Conservation (phyloP, 2,113 vertebrate genomes). For the Urocitellus parryii region DNA sequence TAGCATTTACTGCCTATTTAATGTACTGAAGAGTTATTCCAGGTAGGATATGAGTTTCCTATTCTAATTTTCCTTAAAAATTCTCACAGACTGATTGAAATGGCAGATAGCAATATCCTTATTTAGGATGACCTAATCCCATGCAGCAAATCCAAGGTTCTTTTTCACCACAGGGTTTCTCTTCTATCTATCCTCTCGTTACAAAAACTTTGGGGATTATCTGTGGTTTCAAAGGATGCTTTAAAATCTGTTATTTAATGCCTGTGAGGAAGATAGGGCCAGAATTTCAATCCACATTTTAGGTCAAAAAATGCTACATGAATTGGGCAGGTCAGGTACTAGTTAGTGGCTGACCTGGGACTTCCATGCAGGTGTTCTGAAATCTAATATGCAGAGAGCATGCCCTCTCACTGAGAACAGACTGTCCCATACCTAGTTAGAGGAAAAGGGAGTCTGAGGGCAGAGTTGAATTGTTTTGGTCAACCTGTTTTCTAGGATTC, state of each 20-base stretch:
- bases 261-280: neutral
- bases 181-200: neutral
- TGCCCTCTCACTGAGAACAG: neutral
- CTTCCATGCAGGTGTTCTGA: slow-evolving; percentile 7
- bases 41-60: slow-evolving; percentile 78
- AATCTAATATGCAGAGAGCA: neutral
- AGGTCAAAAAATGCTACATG: slow-evolving; percentile 38
- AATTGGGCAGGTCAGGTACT: neutral
- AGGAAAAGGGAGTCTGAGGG: neutral
- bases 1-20: slow-evolving; percentile 84
- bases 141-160: slow-evolving; percentile 68
- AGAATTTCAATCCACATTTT: slow-evolving; percentile 33
- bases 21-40: slow-evolving; percentile 75
- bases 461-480: slow-evolving; percentile 31
- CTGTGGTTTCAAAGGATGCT: slow-evolving; percentile 48
- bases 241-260: neutral
- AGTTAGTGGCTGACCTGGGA: slow-evolving; percentile 43
- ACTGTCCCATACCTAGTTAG: neutral
- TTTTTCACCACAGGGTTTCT: neutral
- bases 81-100: slow-evolving; percentile 75
- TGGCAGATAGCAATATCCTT: slow-evolving; percentile 64
- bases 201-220: neutral
- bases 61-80: slow-evolving; percentile 80
- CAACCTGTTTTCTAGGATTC: slow-evolving; percentile 36
- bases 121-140: slow-evolving; percentile 70